These are phyloP conservation scores for Aquatica leii DNA, from an alignment of 2,888 invertebrate species.

Conservation along the genomic window DNA sequence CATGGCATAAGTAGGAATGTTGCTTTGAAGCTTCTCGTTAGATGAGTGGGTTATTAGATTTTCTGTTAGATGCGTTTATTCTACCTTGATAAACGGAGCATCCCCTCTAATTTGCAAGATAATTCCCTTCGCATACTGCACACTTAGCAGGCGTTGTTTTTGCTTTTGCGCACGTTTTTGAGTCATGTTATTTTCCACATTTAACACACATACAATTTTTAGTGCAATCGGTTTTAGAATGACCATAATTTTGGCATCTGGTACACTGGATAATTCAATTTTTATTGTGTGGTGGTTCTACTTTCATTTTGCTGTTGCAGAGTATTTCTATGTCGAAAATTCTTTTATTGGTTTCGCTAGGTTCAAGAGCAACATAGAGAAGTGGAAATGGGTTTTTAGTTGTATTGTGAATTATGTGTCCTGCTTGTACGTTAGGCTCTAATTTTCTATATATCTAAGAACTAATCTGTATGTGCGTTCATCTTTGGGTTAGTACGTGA, in stretches of 20 bases:
- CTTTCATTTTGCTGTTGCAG: constrained; percentile 7
- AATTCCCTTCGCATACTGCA: constrained; percentile 14
- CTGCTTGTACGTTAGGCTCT: too few relatives aligned
- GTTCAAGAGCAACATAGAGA: constrained; percentile 21
- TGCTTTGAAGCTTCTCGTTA: background rate
- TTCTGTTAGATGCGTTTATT: background rate
- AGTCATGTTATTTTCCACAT: constrained; percentile 11
- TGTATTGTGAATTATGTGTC: background rate
- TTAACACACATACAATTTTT: constrained; percentile 14
- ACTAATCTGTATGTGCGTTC: constrained; percentile 23
- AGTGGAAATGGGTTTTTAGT: constrained; percentile 16
- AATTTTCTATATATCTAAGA: constrained; percentile 6
- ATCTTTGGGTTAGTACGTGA: constrained; percentile 21
- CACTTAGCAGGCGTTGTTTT: background rate
- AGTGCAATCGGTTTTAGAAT: constrained; percentile 20
- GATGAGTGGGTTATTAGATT: background rate
- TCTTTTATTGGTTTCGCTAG: constrained; percentile 17
- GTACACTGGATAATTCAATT: constrained; percentile 15
- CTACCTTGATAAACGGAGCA: constrained; percentile 11
- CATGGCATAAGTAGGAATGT: constrained; percentile 1
- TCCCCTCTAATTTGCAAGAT: constrained; percentile 16
- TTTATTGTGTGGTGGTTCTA: constrained; percentile 15
- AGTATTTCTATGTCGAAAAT: constrained; percentile 15
- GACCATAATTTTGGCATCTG: constrained; percentile 19
- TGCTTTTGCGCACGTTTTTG: constrained; percentile 12